Evolutionary conservation across 2,797 vertebrate species (phyloP).

Genomic region (Yasuhikotakia modesta): DNA sequence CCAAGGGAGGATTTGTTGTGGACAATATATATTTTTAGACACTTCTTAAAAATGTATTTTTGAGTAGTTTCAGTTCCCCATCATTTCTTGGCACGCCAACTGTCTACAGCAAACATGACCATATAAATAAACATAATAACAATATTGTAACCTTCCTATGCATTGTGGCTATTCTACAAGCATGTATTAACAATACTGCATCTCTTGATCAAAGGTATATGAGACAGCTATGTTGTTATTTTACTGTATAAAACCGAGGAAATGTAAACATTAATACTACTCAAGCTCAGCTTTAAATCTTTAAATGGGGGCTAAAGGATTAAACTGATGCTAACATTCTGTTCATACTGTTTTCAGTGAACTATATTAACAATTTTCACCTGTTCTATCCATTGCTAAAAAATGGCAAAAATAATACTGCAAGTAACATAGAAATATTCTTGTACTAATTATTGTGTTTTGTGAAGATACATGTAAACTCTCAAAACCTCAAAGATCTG

Average conservation of each 20-base stretch:
- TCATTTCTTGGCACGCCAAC: not conserved
- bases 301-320: not conserved
- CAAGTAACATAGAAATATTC: not conserved
- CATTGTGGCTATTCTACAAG: not conserved
- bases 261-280: no score
- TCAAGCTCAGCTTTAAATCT: no score
- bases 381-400: not conserved
- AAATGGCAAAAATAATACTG: not conserved
- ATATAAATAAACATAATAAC: slow-evolving; percentile 3
- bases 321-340: not conserved
- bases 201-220: not conserved
- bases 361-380: not conserved
- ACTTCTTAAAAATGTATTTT: not conserved
- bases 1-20: slow-evolving; percentile 4
- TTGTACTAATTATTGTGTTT: not conserved
- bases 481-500: not conserved
- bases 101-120: not conserved
- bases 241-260: slow-evolving; percentile 1
- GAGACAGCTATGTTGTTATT: not conserved
- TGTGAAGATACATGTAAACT: not conserved
- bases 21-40: not conserved
- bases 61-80: slow-evolving; percentile 30
- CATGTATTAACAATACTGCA: not conserved
- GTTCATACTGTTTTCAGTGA: not conserved
- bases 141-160: not conserved